Conservation (phyloP, 2,797 vertebrate species). For the Coracias cyanogaster region DNA sequence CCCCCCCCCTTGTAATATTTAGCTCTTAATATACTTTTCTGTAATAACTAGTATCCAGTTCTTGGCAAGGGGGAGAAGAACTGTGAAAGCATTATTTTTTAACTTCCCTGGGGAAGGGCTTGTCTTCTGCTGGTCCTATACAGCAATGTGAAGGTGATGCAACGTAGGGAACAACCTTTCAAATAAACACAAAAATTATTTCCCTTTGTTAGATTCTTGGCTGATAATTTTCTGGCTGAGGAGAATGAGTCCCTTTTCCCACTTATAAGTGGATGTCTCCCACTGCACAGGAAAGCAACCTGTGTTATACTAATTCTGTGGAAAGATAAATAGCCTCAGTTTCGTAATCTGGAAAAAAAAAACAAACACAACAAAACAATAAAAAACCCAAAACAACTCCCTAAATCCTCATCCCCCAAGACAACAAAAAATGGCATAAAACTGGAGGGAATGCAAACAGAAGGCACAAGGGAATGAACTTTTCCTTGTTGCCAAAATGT, state of each 20-base stretch:
- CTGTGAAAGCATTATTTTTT: not conserved
- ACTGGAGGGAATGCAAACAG: not conserved
- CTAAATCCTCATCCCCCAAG: not conserved
- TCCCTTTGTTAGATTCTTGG: not conserved
- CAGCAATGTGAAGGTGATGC: not conserved
- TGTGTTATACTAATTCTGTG: not conserved
- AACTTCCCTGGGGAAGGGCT: not conserved
- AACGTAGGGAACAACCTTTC: not conserved
- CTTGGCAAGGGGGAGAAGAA: not conserved
- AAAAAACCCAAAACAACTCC: not conserved
- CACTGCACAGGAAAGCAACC: conserved; percentile 10
- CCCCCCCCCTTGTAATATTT: not conserved
- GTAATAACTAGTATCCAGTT: not conserved
- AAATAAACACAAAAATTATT: not conserved
- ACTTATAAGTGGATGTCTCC: not conserved
- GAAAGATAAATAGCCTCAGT: not conserved
- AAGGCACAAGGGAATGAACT: not conserved
- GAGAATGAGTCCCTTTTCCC: not conserved
- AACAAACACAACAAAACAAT: not conserved
- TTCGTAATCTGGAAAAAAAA: not conserved
- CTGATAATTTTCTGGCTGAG: not conserved
- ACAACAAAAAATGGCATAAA: not conserved
- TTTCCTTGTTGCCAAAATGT: not conserved
- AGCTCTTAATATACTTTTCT: not conserved
- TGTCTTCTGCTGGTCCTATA: not conserved